phyloP scores from a whole-genome alignment of 1,140 invertebrate species.

The Latrodectus geometricus region DNA sequence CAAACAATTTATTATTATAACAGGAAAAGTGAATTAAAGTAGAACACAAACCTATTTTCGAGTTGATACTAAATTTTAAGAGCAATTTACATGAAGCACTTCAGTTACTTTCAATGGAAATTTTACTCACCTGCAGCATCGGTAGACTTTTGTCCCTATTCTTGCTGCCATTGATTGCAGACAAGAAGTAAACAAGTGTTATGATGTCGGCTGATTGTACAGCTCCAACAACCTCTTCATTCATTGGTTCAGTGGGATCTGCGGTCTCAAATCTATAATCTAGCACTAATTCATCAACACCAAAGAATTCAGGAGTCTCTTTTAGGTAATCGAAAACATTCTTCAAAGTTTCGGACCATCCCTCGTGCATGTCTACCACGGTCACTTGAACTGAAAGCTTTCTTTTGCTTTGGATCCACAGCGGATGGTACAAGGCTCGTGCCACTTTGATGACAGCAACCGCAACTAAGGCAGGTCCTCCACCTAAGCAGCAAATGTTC shows the following conservation, averaged over 20 bases:
- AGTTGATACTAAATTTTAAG: no score
- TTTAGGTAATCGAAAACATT: slow-evolving; percentile 25
- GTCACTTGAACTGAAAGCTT: slow-evolving; percentile 17
- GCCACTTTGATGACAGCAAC: slow-evolving; percentile 14
- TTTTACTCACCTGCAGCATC: no score
- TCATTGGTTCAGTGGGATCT: slow-evolving; percentile 2
- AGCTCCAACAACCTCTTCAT: not conserved
- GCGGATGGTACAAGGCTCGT: not conserved
- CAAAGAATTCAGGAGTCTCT: not conserved
- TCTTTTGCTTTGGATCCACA: not conserved
- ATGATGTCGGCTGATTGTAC: slow-evolving; percentile 19
- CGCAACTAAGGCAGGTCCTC: slow-evolving; percentile 21
- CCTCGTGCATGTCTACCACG: slow-evolving; percentile 25
- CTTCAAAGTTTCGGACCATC: slow-evolving; percentile 2
- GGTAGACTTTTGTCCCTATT: not conserved
- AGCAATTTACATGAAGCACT: no score
- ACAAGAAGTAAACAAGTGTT: slow-evolving; percentile 43
- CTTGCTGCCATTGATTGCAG: slow-evolving; percentile 29
- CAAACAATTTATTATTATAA: no score
- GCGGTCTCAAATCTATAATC: not conserved
- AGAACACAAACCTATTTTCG: no score
- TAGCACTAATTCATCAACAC: not conserved
- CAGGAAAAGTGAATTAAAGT: no score
- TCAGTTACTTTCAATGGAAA: no score
- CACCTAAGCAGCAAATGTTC: slow-evolving; percentile 38